phyloP scores from a whole-genome alignment of 2,113 vertebrate genomes.

The Eudyptes chrysolophus region DNA sequence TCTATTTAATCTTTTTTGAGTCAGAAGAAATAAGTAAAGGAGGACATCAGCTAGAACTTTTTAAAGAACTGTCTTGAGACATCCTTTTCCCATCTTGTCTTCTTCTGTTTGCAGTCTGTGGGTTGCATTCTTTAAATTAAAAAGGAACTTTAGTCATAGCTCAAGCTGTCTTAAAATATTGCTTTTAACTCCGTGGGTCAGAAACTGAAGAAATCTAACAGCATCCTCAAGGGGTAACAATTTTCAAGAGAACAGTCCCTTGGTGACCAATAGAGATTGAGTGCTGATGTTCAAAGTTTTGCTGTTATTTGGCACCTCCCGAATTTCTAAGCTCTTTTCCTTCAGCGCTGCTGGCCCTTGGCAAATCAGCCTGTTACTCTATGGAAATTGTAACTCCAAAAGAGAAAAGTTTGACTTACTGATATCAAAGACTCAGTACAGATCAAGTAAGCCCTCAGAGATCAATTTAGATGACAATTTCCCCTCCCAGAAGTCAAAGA shows the following conservation, averaged over 20 bases:
- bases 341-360: neutral
- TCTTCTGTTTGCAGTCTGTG: neutral
- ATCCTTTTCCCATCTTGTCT: neutral
- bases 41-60: neutral
- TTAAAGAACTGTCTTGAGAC: neutral
- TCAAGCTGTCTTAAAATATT: neutral
- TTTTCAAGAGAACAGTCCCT: neutral
- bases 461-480: neutral
- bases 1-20: neutral
- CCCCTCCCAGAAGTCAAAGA: neutral
- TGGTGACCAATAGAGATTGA: neutral
- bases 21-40: neutral
- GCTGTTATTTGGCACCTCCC: neutral
- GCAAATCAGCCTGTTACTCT: neutral
- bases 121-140: neutral
- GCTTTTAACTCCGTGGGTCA: neutral
- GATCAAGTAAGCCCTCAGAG: neutral
- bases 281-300: neutral
- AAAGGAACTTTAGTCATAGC: neutral
- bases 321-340: neutral
- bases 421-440: neutral
- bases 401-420: neutral
- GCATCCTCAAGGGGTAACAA: neutral
- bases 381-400: neutral
- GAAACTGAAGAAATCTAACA: neutral